Percentiles rank a stretch among this genome's conserved stretches.
Evolutionary conservation across 2,797 vertebrate species (phyloP).

Genomic region (Nannoperca obscura): DNA sequence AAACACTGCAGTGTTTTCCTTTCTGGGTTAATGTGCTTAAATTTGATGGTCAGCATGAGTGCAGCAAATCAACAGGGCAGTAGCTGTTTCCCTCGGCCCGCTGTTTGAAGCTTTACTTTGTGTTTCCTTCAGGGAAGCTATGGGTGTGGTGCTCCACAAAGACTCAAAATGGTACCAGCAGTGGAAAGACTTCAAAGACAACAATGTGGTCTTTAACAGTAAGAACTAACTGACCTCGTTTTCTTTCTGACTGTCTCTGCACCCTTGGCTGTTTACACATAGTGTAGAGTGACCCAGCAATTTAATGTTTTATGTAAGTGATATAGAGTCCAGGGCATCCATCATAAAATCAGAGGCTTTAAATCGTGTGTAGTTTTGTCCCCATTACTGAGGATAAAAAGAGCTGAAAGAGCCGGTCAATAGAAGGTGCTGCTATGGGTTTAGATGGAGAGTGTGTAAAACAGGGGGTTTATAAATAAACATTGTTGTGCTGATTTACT

Average conservation of each 20-base stretch:
- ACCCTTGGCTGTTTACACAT: neutral
- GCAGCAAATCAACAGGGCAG: neutral
- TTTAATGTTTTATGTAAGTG: neutral
- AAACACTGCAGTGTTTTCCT: neutral
- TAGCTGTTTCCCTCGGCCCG: neutral
- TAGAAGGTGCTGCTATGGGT: neutral
- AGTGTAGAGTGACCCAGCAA: neutral
- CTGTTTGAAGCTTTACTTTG: slow-evolving; percentile 11
- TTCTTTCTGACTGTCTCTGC: neutral
- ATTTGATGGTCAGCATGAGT: neutral
- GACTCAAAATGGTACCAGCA: slow-evolving; percentile 98
- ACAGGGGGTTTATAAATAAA: neutral
- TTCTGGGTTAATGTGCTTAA: neutral
- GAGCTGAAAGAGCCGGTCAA: neutral
- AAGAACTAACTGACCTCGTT: slow-evolving; percentile 68
- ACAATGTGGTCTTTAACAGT: slow-evolving; percentile 96
- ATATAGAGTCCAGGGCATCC: neutral
- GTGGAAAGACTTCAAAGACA: slow-evolving; percentile 99
- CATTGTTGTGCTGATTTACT: slow-evolving; percentile 9
- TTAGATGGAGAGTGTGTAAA: neutral
- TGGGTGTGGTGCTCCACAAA: slow-evolving; percentile 95
- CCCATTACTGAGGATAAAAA: too few species aligned
- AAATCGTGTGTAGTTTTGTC: neutral
- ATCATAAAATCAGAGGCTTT: neutral
- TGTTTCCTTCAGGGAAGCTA: slow-evolving; percentile 87